Evolutionary conservation across 2,797 vertebrate genomes (phyloP), one percentile per base, ranked within the genome.

Genomic region (Telmatherina bonti): DNA sequence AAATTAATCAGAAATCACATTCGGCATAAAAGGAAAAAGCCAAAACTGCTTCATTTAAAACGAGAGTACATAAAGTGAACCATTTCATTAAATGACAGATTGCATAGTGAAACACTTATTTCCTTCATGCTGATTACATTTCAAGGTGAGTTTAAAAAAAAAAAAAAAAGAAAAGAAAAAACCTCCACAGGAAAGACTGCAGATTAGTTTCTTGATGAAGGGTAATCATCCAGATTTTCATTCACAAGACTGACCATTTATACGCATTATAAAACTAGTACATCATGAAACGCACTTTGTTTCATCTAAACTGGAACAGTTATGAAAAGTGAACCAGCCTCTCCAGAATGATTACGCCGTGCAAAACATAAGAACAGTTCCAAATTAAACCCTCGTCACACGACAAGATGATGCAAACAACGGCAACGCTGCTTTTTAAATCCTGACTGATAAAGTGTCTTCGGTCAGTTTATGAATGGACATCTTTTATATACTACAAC

Each of bases 191-290:
- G 16, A 11, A 11, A 59, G 24, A 20, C 24, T 16, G 7, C 65
- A 22, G 61, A 71, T 1, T 36, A 9, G n/a, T n/a, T n/a, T 63
- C 36, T 55, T 62, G 31, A 81, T 72, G 59, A 76, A 31, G 57
- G 11, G 54, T 58, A 58, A 85, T 76, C 53, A 76, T 30, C 57
- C 27, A 9, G 1, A 56, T 43, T 16, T 52, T 82, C 41, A 70
- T 66, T 47, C 52, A 1, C 64, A 71, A 85, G 33, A 13, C 62
- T 12, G 67, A 26, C 10, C 8, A 41, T 59, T 29, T 74, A 26
- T 13, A 59, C 70, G 12, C 49, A 38, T 29, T 47, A 18, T 30
- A 38, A 3, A 47, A 20, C 5, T 0, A 47, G 20, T 6, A 20
- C 13, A 3, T 26, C 16, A 20, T 35, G 1, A 72, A 62, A 56